Evolutionary conservation across 2,888 invertebrate species (phyloP), one percentile per base, ranked within the genome.

Genomic region (Aradus depressus): DNA sequence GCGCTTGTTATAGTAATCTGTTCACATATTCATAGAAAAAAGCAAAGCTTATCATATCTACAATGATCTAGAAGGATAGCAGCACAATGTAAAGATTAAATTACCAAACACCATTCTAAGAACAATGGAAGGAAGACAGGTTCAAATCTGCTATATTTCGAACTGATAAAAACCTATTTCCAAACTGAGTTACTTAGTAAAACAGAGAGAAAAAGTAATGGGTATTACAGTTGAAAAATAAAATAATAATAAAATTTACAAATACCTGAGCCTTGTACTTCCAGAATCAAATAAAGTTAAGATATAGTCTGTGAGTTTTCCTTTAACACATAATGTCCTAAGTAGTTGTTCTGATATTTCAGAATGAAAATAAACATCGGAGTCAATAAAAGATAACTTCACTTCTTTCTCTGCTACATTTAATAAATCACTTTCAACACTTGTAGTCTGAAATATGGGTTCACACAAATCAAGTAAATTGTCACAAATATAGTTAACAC

Each of bases 401-500:
- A 55, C 22, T 34, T 56, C 56, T n/a, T 23, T 42, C 14, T 41
- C 39, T 10, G 39, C 23, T 5, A 22, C 19, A 16, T 25, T 34
- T 6, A 32, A 16, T 31, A 19, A 35, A 16, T 28, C 49, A 41
- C 22, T 22, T n/a, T 31, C 25, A 26, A 44, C 10, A 23, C n/a
- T 25, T 26, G 25, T 23, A 28, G 16, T 35, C 21, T 26, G 14
- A 34, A 21, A 43, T 35, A 45, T 35, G 18, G 53, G 53, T 44
- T 70, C 68, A 58, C 75, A 75, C 14, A 77, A 65, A 23, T 70
- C 70, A 56, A 71, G 66, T 52, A 80, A 69, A 63, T 79, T 77
- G 58, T 76, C 76, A 64, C 78, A 77, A 58, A 80, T 77, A 59
- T 72, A 75, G 62, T 78, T 75, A 39, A 80, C 69, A 64, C 80